Evolutionary conservation across 2,888 invertebrate species (phyloP), one percentile per base, ranked within the genome.

Genomic region (Diloba caeruleocephala): DNA sequence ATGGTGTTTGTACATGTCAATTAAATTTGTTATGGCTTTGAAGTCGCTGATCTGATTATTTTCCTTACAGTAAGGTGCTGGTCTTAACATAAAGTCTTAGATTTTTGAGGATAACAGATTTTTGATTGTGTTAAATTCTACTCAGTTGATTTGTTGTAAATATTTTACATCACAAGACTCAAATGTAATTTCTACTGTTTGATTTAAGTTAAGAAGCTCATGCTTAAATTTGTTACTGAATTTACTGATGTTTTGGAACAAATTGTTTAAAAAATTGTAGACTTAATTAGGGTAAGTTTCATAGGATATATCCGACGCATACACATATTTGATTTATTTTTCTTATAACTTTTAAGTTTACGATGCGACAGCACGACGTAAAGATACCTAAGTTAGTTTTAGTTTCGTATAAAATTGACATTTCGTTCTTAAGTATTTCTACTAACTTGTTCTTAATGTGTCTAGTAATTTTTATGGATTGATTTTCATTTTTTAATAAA

Each of bases 401-500:
- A 76, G 83, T 85, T 85, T 84, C 64, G 58, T 78, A 69, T 85
- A 82, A 83, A 81, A 74, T 87, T 88, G 90, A 90, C 88, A 87
- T 89, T 82, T 83, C 69, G 58, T 71, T 65, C 53, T 66, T 72
- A 79, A 73, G 71, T 72, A 75, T 66, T 81, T 81, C 66, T 85
- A 89, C 88, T 90, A 91, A 92, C 84, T 81, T 79, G 79, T 83
- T 81, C 78, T 77, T 83, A 83, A 84, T 81, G 81, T 82, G 81
- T 82, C 62, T 88, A 88, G 87, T 88, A 85, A 87, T 86, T 90
- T 88, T 84, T 90, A 89, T 87, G 83, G 84, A 88, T 90, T 90
- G 88, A 89, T 90, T 91, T 78, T 90, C 86, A 80, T 85, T 87
- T 92, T 90, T 84, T 84, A 88, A 89, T 90, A 92, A 92, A 88